A percentile compares a stretch with the other conserved stretches of the same genome.
phyloP scores from a whole-genome alignment of 2,797 vertebrate species.

The Typhlichthys eigenmanni region DNA sequence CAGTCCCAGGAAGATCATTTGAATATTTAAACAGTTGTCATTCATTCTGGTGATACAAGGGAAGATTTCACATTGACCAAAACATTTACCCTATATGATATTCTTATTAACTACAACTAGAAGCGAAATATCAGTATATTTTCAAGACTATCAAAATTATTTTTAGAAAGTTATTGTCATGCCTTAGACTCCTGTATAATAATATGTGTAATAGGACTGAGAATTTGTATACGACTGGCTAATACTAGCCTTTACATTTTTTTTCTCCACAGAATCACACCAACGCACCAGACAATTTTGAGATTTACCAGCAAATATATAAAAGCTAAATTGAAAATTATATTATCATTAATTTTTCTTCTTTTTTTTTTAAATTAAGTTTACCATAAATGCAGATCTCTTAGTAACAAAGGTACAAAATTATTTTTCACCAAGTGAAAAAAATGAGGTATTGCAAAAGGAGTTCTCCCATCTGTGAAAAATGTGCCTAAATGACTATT shows the following conservation, averaged over 20 bases:
- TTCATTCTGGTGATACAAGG: constrained; percentile 94
- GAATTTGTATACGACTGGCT: constrained; percentile 89
- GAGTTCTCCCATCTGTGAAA: constrained; percentile 99
- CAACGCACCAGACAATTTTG: constrained; percentile 89
- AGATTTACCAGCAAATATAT: constrained; percentile 99
- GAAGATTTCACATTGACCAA: constrained; percentile 92
- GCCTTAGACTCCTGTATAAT: constrained; percentile 73
- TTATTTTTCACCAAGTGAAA: constrained; percentile 99
- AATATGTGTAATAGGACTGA: constrained; percentile 71
- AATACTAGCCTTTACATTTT: constrained; percentile 81
- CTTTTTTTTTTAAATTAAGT: constrained; percentile 91
- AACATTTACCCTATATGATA: constrained; percentile 74
- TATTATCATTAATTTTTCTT: constrained; percentile 90
- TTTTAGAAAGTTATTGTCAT: constrained; percentile 80
- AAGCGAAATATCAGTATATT: constrained; percentile 77
- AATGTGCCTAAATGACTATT: constrained; percentile 99
- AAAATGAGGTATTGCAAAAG: constrained; percentile 99
- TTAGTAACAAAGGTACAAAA: constrained; percentile 99
- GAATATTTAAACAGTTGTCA: constrained; percentile 93
- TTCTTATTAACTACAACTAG: constrained; percentile 73
- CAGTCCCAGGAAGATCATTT: constrained; percentile 87
- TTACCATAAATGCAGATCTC: constrained; percentile 98
- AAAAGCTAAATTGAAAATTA: constrained; percentile 99
- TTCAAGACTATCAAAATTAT: constrained; percentile 80
- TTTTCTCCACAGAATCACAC: constrained; percentile 96